These are phyloP conservation scores for Melipona quadrifasciata DNA, from an alignment of 1,140 invertebrate species.

Conservation along the genomic window DNA sequence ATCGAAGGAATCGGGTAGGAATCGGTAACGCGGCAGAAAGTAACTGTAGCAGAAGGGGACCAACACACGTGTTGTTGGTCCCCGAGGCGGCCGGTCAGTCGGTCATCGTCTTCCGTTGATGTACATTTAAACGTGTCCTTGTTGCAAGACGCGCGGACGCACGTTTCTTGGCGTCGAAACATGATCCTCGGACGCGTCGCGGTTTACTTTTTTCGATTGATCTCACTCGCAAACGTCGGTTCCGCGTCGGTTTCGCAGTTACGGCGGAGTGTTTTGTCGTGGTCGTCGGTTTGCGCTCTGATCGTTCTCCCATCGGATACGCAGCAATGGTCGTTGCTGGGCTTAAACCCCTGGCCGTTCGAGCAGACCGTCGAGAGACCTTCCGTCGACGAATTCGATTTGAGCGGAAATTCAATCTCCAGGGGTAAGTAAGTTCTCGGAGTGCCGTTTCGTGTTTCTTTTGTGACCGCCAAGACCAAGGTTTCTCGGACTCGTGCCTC, in stretches of 20 bases:
- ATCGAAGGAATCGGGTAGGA: neutral
- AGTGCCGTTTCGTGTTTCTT: conserved; percentile 12
- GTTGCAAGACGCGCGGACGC: neutral
- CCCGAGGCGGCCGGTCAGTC: conserved; percentile 47
- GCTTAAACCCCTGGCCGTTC: conserved; percentile 41
- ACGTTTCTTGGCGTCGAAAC: neutral
- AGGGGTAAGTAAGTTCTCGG: conserved; percentile 56
- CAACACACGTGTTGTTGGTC: conserved; percentile 38
- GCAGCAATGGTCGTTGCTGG: conserved; percentile 55
- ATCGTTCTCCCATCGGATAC: conserved; percentile 44
- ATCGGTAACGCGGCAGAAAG: conserved; percentile 2
- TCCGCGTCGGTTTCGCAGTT: neutral
- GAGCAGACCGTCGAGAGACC: neutral
- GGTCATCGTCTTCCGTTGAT: conserved; percentile 34
- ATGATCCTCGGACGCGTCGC: conserved; percentile 11
- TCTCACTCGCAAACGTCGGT: neutral
- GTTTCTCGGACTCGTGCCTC: neutral
- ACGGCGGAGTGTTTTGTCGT: conserved; percentile 1
- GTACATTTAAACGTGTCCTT: conserved; percentile 2
- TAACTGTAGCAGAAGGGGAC: conserved; percentile 47
- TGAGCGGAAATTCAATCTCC: conserved; percentile 25
- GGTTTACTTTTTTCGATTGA: neutral
- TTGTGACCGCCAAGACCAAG: neutral
- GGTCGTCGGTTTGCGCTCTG: conserved; percentile 35
- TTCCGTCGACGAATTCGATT: conserved; percentile 6